These are phyloP conservation scores for Brachionus manjavacas DNA, from an alignment of 1,140 invertebrate genomes.

Conservation along the genomic window DNA sequence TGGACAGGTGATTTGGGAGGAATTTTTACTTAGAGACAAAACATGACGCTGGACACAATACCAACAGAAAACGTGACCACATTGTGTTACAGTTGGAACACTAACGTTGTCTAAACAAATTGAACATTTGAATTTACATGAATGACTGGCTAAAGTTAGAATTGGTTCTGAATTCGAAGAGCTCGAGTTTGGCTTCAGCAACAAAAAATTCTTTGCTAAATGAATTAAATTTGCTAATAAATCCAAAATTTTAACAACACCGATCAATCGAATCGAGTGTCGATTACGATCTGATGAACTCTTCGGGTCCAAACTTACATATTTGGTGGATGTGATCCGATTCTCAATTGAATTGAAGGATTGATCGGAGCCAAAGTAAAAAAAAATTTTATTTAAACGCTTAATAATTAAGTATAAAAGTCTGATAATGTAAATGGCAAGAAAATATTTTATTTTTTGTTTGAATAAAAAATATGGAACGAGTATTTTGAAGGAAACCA, in stretches of 20 bases:
- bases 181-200: background rate
- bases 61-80: constrained; percentile 42
- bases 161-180: background rate
- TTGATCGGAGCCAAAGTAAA: background rate
- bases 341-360: background rate
- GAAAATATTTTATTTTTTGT: background rate
- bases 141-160: background rate
- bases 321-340: background rate
- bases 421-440: background rate
- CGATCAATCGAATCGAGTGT: constrained; percentile 8
- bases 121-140: background rate
- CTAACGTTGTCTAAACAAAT: constrained; percentile 23
- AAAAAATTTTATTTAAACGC: background rate
- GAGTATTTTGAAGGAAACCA: background rate
- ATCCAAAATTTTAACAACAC: background rate
- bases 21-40: background rate
- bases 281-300: background rate
- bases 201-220: background rate
- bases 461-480: constrained; percentile 10
- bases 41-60: constrained; percentile 14
- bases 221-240: background rate
- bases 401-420: constrained; percentile 6
- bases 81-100: background rate
- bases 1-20: background rate
- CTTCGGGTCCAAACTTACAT: background rate